Percentiles rank a stretch among this genome's conserved stretches.
Evolutionary conservation across 2,888 invertebrate species (phyloP).

Genomic region (Dynastes grantii): DNA sequence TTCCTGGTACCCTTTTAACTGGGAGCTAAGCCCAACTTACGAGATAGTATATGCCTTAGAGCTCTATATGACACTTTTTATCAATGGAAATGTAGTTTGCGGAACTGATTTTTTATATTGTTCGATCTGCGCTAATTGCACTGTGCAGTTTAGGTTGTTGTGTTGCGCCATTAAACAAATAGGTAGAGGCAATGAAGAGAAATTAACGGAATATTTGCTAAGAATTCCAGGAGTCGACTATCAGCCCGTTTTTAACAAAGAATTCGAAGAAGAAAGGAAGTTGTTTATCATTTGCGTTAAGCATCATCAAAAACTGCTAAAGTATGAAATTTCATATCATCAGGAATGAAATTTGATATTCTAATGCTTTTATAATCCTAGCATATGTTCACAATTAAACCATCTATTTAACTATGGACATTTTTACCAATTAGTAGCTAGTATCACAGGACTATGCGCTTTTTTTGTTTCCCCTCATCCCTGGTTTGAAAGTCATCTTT

Average conservation of each 20-base stretch:
- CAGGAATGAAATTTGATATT: background rate
- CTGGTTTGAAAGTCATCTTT: slow-evolving; percentile 27
- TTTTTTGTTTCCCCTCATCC: slow-evolving; percentile 52
- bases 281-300: slow-evolving; percentile 52
- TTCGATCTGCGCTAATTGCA: slow-evolving; percentile 53
- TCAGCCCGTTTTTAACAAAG: background rate
- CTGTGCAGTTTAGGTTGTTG: slow-evolving; percentile 54
- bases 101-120: slow-evolving; percentile 55
- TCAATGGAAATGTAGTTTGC: slow-evolving; percentile 51
- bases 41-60: slow-evolving; percentile 56
- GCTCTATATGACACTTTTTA: slow-evolving; percentile 49
- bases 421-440: slow-evolving; percentile 53
- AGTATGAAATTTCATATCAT: slow-evolving; percentile 16
- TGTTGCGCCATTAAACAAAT: slow-evolving; percentile 49
- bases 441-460: slow-evolving; percentile 53
- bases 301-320: slow-evolving; percentile 55
- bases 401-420: slow-evolving; percentile 49
- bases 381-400: slow-evolving; percentile 48
- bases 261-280: slow-evolving; percentile 35
- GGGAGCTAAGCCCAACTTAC: slow-evolving; percentile 50
- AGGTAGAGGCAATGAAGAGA: slow-evolving; percentile 45
- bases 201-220: slow-evolving; percentile 31
- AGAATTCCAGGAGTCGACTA: slow-evolving; percentile 44
- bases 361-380: slow-evolving; percentile 15
- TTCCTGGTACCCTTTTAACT: slow-evolving; percentile 55